Evolutionary conservation across 1,140 invertebrate species (phyloP), one percentile per base, ranked within the genome.

Genomic region (Dinoponera quadriceps): DNA sequence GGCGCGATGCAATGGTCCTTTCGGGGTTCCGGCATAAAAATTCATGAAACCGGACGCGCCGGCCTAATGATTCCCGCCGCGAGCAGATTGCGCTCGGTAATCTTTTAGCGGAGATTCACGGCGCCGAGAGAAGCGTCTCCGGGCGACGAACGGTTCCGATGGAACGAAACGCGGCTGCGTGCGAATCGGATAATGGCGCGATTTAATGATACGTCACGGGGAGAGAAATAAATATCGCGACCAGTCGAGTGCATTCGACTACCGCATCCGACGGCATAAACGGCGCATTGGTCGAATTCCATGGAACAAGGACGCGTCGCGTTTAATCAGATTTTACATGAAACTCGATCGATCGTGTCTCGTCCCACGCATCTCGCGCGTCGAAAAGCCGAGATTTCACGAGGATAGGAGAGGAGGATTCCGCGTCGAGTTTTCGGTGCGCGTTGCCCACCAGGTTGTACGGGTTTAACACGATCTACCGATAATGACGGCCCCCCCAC

Each of bases 401-500:
- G 38, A 44, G 38, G 16, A 3, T 2, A 27, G 22, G 38, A 29
- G 44, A 49, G 48, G 62, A 38, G 83, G 69, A 81, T 84, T 82
- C 84, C 72, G 65, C 80, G 38, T 83, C 62, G 59, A 72, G 72
- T 82, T 82, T 86, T 78, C 48, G 66, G 68, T 72, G 54, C 25
- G 73, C 48, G 66, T 68, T 68, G 54, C 22, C 65, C 72, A 59
- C 65, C 72, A 59, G 65, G 88, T 91, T 87, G 88, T 87, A 85
- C 82, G 75, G 69, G 77, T 75, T 90, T 89, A 89, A 89, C 88
- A 88, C 89, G 90, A 91, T 88, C 84, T 78, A 74, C 85, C 81
- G 90, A 91, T 90, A 91, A 91, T 91, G 82, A 85, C 78, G 78
- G 80, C 86, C 80, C 74, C 87, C 83, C 83, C 86, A 88, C 86